Evolutionary conservation across 2,113 vertebrate species (phyloP), one percentile per base, ranked within the genome.

Genomic region (Carassius auratus): DNA sequence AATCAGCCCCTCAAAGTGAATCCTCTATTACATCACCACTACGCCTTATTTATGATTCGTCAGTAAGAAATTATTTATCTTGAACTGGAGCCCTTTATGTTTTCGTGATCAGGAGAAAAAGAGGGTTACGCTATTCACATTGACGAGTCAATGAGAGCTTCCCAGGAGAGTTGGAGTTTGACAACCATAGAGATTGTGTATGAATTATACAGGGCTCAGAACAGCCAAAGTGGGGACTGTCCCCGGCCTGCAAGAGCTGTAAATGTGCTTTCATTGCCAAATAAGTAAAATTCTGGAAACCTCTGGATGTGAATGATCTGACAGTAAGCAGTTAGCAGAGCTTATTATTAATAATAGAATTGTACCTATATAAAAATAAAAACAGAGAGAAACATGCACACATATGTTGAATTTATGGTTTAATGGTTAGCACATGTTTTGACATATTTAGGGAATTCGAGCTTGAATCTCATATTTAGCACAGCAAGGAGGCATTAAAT

Each of bases 1-100:
- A 23, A 48, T 48, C 0, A 4, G 9, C 55, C 19, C 76, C 13
- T 79, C 12, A 14, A 12, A 80, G 21, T 64, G 59, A 48, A 80
- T 64, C 38, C 48, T 61, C 33, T 59, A 83, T 30, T 83, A 57
- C 52, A 38, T 84, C 76, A 80, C 73, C 64, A 33, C 42, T 23
- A 61, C 26, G 8, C 62, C 64, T 83, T 21, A 50, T 78, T 83
- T 30, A 50, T 78, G 74, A 75, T 84, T 45, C n/a, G 64, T 68
- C 69, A 75, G 86, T 55, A 13, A 80, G 77, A 52, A 84, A 81
- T 87, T 59, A 81, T 81, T 90, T 30, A 84, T 89, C 9, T 88
- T 89, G 89, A 92, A 91, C 88, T 68, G 81, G 33, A 81, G 89
- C 83, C 57, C 88, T 89, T 89, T 73, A 88, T 87, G 79, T 80